Evolutionary conservation across 2,888 invertebrate genomes (phyloP).

Genomic region (Saturnia pavonia): DNA sequence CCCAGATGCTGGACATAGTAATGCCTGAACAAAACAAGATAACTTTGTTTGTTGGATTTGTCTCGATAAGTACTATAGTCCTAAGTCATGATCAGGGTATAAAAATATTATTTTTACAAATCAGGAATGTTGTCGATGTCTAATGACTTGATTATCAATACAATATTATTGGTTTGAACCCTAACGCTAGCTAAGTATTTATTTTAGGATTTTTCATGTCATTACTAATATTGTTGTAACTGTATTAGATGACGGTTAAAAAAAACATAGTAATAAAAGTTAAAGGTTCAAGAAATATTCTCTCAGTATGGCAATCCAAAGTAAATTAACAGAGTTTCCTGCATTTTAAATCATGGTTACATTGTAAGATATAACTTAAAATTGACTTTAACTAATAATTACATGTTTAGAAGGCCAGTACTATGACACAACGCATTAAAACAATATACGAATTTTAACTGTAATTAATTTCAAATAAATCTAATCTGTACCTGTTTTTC

Average conservation of each 20-base stretch:
- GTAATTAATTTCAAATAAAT: neutral
- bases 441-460: neutral
- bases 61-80: too few relatives aligned
- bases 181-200: too few relatives aligned
- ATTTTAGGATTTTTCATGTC: too few relatives aligned
- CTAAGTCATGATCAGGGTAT: too few relatives aligned
- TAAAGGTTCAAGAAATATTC: neutral
- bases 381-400: neutral
- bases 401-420: neutral
- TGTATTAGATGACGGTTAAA: neutral
- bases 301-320: neutral
- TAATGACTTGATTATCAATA: too few relatives aligned
- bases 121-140: too few relatives aligned
- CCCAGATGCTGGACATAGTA: too few relatives aligned
- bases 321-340: neutral
- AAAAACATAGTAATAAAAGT: neutral
- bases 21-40: too few relatives aligned
- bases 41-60: too few relatives aligned
- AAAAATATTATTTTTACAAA: too few relatives aligned
- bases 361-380: neutral
- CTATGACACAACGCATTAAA: neutral
- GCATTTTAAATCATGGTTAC: neutral
- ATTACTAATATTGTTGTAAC: too few relatives aligned
- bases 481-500: conserved; percentile 90
- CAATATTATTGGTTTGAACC: too few relatives aligned